Conservation (phyloP, 2,113 vertebrate genomes). For the Ailurus styani region DNA sequence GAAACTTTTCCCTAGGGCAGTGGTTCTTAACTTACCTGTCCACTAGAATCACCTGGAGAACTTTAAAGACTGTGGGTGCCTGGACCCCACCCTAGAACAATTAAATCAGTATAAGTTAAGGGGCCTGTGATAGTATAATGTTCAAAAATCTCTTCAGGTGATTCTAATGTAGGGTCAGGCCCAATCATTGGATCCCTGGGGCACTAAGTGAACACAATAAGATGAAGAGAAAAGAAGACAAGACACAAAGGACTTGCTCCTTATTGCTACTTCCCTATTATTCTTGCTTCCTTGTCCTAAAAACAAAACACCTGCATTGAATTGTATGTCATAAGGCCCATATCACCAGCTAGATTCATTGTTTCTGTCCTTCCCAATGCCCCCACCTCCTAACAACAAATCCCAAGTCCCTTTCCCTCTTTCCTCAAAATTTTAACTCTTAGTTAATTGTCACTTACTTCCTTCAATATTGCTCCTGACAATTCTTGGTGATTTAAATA, state of each 20-base stretch:
- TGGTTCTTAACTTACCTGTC: not conserved
- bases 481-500: not conserved
- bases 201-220: not conserved
- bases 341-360: not conserved
- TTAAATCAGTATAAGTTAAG: not conserved
- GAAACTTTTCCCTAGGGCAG: not conserved
- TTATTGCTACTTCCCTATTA: not conserved
- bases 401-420: not conserved
- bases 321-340: not conserved
- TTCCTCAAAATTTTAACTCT: not conserved
- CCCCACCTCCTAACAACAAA: not conserved
- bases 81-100: not conserved
- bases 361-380: not conserved
- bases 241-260: not conserved
- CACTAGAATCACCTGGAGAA: not conserved
- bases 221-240: not conserved
- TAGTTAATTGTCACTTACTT: not conserved
- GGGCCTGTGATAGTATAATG: not conserved
- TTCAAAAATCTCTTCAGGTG: not conserved
- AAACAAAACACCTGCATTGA: not conserved
- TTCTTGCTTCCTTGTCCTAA: not conserved
- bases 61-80: not conserved
- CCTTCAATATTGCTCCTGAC: not conserved
- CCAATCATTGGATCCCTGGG: not conserved
- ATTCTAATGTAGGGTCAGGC: not conserved